Conservation (phyloP, 2,797 vertebrate species). For the Philypnodon macrostomus region DNA sequence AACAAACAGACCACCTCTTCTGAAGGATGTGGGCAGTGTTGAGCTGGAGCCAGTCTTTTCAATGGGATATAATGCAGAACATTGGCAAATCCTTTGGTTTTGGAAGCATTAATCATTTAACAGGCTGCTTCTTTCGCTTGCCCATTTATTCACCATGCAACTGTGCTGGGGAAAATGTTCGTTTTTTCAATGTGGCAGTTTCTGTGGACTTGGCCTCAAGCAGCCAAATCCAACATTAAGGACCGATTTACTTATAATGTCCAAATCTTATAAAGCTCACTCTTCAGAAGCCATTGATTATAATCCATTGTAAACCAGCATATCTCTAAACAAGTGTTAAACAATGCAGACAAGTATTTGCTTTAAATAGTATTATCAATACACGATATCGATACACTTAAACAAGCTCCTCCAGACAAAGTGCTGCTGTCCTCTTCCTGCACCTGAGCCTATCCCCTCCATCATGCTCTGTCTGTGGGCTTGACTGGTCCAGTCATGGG, state of each 20-base stretch:
- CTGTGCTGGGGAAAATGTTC: too few relatives aligned
- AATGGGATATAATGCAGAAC: not conserved
- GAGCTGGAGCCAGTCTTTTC: slow-evolving; percentile 1
- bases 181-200: slow-evolving; percentile 16
- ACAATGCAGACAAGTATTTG: slow-evolving; percentile 1
- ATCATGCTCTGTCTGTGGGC: slow-evolving; percentile 74
- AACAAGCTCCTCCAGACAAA: slow-evolving; percentile 68
- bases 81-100: not conserved
- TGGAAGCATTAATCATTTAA: slow-evolving; percentile 1
- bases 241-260: too few relatives aligned
- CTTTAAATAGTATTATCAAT: not conserved
- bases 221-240: too few relatives aligned
- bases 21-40: not conserved
- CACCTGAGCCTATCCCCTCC: slow-evolving; percentile 79
- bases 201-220: too few relatives aligned
- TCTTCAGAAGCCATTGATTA: not conserved
- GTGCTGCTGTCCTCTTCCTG: slow-evolving; percentile 53
- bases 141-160: too few relatives aligned
- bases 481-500: slow-evolving; percentile 72
- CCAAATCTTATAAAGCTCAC: not conserved
- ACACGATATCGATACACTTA: slow-evolving; percentile 52
- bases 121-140: too few relatives aligned
- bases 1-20: not conserved
- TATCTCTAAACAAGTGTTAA: not conserved
- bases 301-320: not conserved